A percentile compares a stretch with the other conserved stretches of the same genome.
These are phyloP conservation scores for Ammodytes dubius DNA, from an alignment of 2,113 vertebrate genomes.

Conservation along the genomic window DNA sequence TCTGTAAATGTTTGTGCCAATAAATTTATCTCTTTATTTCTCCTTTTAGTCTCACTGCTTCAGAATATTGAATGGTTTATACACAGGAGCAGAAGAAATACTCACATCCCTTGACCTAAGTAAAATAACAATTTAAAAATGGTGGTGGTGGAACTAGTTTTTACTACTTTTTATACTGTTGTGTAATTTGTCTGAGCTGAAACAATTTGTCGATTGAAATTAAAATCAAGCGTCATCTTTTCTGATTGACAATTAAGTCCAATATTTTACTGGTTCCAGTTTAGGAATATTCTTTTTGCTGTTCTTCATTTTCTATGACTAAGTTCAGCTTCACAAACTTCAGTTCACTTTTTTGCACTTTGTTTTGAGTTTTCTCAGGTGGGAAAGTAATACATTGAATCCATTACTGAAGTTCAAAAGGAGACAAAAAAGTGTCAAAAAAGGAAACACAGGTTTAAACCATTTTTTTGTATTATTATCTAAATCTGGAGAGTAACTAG, in stretches of 20 bases:
- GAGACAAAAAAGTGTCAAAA: not conserved
- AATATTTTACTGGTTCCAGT: no score
- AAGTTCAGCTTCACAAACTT: not conserved
- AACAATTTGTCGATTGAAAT: no score
- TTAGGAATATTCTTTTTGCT: no score
- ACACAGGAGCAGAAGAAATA: no score
- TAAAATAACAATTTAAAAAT: not conserved
- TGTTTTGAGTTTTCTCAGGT: slow-evolving; percentile 2
- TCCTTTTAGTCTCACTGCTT: not conserved
- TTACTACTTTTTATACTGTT: no score
- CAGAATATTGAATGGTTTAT: not conserved
- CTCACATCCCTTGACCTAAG: not conserved
- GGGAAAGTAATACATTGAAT: not conserved
- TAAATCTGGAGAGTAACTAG: not conserved
- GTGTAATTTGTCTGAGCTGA: no score
- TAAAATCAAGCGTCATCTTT: no score
- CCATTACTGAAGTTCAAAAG: no score
- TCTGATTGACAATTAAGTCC: no score
- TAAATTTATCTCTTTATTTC: not conserved
- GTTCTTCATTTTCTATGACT: no score
- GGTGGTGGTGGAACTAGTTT: not conserved
- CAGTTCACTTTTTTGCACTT: not conserved
- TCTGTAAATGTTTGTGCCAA: not conserved
- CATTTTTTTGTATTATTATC: not conserved
- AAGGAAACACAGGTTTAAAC: not conserved